Percentiles rank a stretch among this genome's conserved stretches.
Conservation (phyloP, 2,113 vertebrate genomes). For the Phoxinus phoxinus region DNA sequence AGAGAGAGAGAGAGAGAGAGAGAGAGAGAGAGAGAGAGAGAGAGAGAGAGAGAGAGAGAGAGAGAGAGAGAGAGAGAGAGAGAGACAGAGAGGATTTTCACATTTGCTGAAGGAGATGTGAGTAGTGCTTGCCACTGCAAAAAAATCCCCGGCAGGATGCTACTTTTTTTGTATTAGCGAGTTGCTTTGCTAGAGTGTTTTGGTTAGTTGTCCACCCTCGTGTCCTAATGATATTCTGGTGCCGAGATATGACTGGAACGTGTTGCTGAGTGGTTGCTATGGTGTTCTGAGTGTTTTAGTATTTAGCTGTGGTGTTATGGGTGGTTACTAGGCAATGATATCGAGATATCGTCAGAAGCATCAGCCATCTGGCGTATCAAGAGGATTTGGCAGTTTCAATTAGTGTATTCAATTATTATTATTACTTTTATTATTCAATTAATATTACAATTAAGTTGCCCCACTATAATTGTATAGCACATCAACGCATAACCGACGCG, state of each 20-base stretch:
- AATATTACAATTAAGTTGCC: too few relatives aligned
- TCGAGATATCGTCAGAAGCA: too few relatives aligned
- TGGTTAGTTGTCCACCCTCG: not conserved
- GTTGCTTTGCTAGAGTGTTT: not conserved
- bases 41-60: not conserved
- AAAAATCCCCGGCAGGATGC: not conserved
- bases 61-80: not conserved
- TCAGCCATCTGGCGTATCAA: too few relatives aligned
- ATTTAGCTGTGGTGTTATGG: not conserved
- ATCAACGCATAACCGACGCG: too few relatives aligned
- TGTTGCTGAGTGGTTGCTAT: not conserved
- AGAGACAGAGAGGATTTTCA: not conserved
- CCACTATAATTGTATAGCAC: too few relatives aligned
- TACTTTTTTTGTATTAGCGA: not conserved
- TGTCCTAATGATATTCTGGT: not conserved
- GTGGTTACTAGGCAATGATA: not conserved
- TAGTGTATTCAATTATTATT: too few relatives aligned
- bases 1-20: not conserved
- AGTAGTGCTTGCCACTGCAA: not conserved
- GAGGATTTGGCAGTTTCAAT: too few relatives aligned
- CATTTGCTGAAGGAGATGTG: not conserved
- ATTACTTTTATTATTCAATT: too few relatives aligned
- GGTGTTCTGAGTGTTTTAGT: not conserved
- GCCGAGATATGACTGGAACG: not conserved
- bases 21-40: not conserved